phyloP scores from a whole-genome alignment of 2,888 invertebrate genomes.

The Ommatoiulus sabulosus region DNA sequence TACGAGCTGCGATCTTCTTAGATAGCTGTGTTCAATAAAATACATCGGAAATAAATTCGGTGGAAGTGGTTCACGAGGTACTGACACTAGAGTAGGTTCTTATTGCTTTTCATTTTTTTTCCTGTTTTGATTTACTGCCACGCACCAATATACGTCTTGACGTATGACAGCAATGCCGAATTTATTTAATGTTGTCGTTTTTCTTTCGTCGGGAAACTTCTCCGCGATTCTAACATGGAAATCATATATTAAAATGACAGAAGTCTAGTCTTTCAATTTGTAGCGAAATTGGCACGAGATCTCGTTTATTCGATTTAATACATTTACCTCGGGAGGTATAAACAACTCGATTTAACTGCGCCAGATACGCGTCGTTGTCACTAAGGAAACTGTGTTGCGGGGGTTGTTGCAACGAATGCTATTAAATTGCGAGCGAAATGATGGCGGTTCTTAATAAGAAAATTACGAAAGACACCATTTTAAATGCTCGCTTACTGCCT shows the following conservation, averaged over 20 bases:
- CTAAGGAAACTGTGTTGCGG: constrained; percentile 5
- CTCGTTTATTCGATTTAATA: not conserved
- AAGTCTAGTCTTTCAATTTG: no score
- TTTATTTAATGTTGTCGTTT: no score
- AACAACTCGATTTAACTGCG: not conserved
- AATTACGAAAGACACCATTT: not conserved
- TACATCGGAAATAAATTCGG: not conserved
- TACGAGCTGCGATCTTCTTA: not conserved
- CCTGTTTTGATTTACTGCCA: constrained; percentile 30
- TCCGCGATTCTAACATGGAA: not conserved
- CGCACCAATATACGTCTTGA: not conserved
- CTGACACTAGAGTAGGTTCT: not conserved
- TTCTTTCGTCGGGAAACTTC: no score
- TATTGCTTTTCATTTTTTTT: constrained; percentile 24
- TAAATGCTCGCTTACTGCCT: not conserved
- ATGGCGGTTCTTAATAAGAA: not conserved
- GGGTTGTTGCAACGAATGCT: not conserved
- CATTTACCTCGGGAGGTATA: not conserved
- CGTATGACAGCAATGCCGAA: not conserved
- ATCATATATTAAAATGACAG: not conserved
- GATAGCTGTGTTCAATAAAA: not conserved
- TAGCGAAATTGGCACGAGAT: not conserved
- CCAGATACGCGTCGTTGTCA: not conserved
- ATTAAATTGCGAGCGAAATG: not conserved
- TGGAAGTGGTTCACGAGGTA: constrained; percentile 21